These are phyloP conservation scores for Plectropomus leopardus DNA, from an alignment of 2,113 vertebrate species.

Conservation along the genomic window DNA sequence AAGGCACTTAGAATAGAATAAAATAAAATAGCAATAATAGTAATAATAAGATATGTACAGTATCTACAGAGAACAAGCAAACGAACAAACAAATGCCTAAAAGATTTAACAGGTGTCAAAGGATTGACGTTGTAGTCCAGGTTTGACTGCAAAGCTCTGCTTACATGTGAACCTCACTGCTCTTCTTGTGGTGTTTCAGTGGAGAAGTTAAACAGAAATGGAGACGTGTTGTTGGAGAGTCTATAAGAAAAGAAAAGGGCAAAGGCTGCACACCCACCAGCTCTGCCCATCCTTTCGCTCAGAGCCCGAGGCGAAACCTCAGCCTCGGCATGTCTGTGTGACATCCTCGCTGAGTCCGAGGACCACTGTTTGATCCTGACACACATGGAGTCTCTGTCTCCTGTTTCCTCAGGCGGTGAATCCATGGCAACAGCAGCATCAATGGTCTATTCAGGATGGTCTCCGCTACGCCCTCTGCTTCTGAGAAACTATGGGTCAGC, in stretches of 20 bases:
- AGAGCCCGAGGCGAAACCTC: conserved; percentile 15
- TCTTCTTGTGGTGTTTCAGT: not conserved
- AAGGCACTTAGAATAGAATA: too few species aligned
- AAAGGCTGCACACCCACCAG: not conserved
- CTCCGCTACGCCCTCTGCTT: conserved; percentile 8
- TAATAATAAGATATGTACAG: too few species aligned
- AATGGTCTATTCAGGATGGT: conserved; percentile 40
- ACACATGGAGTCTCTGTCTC: conserved; percentile 40
- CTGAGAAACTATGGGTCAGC: conserved; percentile 15
- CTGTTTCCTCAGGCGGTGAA: conserved; percentile 15
- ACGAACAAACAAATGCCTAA: too few species aligned
- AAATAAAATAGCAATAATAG: too few species aligned
- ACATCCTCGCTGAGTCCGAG: conserved; percentile 24
- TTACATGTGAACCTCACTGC: not conserved
- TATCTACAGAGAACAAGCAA: too few species aligned
- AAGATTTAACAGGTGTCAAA: too few species aligned
- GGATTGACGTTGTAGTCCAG: too few species aligned
- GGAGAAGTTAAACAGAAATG: not conserved
- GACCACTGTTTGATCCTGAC: conserved; percentile 32
- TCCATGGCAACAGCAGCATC: conserved; percentile 57
- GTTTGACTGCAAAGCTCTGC: not conserved
- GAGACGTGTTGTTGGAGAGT: not conserved
- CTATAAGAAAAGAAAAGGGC: conserved; percentile 25
- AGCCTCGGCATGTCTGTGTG: conserved; percentile 4
- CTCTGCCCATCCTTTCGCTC: conserved; percentile 4